Evolutionary conservation across 2,888 invertebrate genomes (phyloP).

Genomic region (Ecdyonurus torrentis): DNA sequence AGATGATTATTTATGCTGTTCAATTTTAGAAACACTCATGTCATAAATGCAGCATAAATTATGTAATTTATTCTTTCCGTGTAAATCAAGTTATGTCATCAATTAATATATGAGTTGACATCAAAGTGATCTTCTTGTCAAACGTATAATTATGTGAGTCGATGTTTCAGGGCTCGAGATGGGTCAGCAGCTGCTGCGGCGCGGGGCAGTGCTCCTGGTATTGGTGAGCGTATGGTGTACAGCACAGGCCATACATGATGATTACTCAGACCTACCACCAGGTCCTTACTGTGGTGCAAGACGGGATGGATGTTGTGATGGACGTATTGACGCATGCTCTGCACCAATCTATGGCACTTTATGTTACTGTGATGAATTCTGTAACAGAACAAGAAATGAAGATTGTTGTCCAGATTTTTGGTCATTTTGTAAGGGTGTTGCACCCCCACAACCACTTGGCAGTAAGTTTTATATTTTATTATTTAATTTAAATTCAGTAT

Average conservation of each 20-base stretch:
- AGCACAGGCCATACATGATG: neutral
- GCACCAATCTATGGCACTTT: constrained; percentile 64
- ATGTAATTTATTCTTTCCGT: too few species aligned
- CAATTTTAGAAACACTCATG: too few species aligned
- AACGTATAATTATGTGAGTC: too few species aligned
- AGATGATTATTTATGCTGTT: too few species aligned
- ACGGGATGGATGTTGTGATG: constrained; percentile 46
- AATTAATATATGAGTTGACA: too few species aligned
- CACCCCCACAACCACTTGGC: constrained; percentile 17
- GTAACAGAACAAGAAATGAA: constrained; percentile 49
- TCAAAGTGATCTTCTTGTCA: too few species aligned
- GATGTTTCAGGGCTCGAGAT: neutral
- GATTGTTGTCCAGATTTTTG: constrained; percentile 92
- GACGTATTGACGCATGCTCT: constrained; percentile 65
- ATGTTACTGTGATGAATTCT: constrained; percentile 92
- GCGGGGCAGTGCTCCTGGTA: neutral
- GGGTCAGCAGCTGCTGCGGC: neutral
- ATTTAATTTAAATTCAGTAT: neutral
- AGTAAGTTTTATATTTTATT: neutral
- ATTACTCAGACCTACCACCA: neutral
- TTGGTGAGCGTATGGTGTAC: neutral
- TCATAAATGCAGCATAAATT: too few species aligned
- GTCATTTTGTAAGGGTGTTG: constrained; percentile 44
- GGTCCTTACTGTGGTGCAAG: neutral
- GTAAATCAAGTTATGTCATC: too few species aligned